A percentile compares a stretch with the other conserved stretches of the same genome.
Evolutionary conservation across 2,797 vertebrate genomes (phyloP).

Genomic region (Buceros bicornis): DNA sequence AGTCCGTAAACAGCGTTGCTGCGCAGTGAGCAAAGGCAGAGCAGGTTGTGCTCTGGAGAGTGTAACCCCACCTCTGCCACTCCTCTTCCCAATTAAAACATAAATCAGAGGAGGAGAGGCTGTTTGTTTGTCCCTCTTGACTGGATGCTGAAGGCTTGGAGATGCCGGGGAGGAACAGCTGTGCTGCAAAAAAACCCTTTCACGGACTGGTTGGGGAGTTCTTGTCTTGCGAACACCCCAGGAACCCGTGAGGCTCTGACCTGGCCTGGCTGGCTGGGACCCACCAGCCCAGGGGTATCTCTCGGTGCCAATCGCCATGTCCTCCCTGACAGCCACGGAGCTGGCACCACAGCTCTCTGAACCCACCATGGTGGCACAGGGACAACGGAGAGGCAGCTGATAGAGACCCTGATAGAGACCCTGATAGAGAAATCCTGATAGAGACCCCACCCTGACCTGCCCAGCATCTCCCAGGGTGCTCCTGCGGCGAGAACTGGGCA

Average conservation of each 20-base stretch:
- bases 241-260: rapidly evolving
- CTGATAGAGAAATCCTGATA: too few species aligned
- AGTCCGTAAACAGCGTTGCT: conserved; percentile 67
- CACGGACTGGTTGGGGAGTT: background rate
- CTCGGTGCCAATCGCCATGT: rapidly evolving
- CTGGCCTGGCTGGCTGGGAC: background rate
- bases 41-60: conserved; percentile 73
- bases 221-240: background rate
- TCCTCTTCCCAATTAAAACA: background rate
- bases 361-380: background rate
- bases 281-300: rapidly evolving
- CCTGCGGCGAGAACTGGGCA: background rate
- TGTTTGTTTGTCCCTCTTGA: background rate
- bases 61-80: conserved; percentile 18
- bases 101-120: background rate
- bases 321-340: background rate
- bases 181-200: background rate
- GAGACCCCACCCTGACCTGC: background rate
- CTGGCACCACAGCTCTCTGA: rapidly evolving
- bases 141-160: background rate
- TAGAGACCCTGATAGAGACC: background rate
- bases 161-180: background rate
- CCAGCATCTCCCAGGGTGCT: too few species aligned
- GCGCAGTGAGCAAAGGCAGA: conserved; percentile 64
- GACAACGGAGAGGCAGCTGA: background rate